A percentile compares a stretch with the other conserved stretches of the same genome.
Conservation (phyloP, 2,113 vertebrate genomes). For the Passer montanus region DNA sequence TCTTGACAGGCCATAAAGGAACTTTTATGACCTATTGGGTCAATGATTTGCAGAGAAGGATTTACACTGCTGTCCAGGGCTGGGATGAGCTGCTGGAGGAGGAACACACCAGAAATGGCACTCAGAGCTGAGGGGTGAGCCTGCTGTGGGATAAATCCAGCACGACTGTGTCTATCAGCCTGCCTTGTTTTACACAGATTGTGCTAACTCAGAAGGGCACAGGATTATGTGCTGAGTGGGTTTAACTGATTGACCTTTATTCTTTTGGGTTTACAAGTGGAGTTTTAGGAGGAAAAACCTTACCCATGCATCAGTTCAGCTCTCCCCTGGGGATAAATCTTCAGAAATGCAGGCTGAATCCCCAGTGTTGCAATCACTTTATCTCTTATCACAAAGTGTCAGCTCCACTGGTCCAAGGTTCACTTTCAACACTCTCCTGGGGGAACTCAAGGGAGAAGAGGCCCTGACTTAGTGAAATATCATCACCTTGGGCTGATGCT, state of each 20-base stretch:
- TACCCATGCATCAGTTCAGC: neutral
- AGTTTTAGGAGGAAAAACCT: neutral
- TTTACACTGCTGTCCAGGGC: neutral
- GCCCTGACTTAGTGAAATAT: neutral
- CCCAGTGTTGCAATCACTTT: neutral
- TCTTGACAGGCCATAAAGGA: conserved; percentile 64
- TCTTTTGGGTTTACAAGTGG: neutral
- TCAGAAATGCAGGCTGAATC: neutral
- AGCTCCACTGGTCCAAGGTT: neutral
- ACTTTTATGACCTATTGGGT: conserved; percentile 59
- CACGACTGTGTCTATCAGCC: fast-evolving
- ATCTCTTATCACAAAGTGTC: neutral
- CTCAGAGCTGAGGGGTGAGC: neutral
- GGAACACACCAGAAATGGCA: neutral
- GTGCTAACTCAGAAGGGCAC: neutral
- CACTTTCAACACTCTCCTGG: neutral
- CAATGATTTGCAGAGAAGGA: conserved; percentile 47
- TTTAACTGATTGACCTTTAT: neutral
- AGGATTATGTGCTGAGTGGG: neutral
- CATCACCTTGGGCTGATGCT: neutral
- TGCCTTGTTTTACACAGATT: neutral
- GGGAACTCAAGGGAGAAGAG: neutral
- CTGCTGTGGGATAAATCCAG: neutral
- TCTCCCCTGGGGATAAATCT: neutral
- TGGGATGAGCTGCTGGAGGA: neutral